Conservation (phyloP, 2,888 invertebrate species). For the Malacosoma neustria region DNA sequence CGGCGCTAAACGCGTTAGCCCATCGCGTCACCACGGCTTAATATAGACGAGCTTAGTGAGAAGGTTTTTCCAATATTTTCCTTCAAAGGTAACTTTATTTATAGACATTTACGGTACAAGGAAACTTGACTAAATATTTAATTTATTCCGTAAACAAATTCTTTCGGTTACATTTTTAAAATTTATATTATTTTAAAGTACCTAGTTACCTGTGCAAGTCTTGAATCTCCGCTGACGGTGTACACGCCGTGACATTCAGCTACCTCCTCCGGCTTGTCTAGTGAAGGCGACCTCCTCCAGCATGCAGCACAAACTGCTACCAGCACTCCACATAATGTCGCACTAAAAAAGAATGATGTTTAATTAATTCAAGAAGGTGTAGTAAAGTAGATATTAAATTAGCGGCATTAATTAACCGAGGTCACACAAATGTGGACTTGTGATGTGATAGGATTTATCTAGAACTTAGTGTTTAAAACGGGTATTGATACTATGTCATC, state of each 20-base stretch:
- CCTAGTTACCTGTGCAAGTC: constrained; percentile 47
- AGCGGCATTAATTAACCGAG: too few relatives aligned
- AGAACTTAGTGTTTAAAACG: too few relatives aligned
- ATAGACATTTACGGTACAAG: too few relatives aligned
- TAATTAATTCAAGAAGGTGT: too few relatives aligned
- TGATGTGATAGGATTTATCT: too few relatives aligned
- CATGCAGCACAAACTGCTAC: constrained; percentile 85
- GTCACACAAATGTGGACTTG: too few relatives aligned
- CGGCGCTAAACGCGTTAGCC: constrained; percentile 38
- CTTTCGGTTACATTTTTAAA: too few relatives aligned
- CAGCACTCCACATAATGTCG: constrained; percentile 85
- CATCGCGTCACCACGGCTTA: constrained; percentile 10
- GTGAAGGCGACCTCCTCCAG: constrained; percentile 71
- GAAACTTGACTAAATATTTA: too few relatives aligned
- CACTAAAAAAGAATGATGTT: constrained; percentile 72
- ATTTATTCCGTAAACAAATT: too few relatives aligned
- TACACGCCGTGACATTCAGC: constrained; percentile 47
- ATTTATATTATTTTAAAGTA: too few relatives aligned
- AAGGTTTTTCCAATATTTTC: neutral
- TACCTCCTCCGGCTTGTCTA: constrained; percentile 51
- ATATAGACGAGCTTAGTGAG: neutral
- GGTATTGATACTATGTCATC: too few relatives aligned
- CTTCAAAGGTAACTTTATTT: neutral
- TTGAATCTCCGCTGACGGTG: constrained; percentile 51
- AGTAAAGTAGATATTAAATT: too few relatives aligned